Conservation (phyloP, 2,797 vertebrate genomes). For the Arctocebus calabarensis region DNA sequence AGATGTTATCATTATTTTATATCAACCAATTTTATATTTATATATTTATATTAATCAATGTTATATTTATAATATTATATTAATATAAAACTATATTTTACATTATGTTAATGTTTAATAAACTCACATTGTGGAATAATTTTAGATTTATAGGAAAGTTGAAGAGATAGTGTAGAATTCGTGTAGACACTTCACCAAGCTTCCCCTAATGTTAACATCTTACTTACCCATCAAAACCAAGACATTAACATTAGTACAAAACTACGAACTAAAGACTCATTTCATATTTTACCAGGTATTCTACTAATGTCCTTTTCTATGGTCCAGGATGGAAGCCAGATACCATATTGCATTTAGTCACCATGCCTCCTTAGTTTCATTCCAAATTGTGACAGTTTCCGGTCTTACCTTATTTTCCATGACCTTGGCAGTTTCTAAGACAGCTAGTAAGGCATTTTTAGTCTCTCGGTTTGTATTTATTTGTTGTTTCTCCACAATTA, state of each 20-base stretch:
- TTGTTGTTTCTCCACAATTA: background rate
- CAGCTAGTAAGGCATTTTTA: background rate
- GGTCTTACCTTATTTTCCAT: background rate
- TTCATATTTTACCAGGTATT: background rate
- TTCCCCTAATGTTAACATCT: background rate
- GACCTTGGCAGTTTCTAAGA: background rate
- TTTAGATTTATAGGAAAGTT: background rate
- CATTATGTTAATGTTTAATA: background rate
- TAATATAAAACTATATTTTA: too few species aligned
- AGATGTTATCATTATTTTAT: background rate
- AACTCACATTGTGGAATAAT: background rate
- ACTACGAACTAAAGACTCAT: background rate
- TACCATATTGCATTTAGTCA: background rate
- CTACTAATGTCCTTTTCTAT: background rate
- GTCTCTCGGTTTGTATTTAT: background rate
- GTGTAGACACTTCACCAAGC: background rate
- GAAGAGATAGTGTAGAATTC: background rate
- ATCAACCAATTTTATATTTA: too few species aligned
- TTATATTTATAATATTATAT: too few species aligned
- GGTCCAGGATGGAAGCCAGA: background rate
- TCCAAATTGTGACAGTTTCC: background rate
- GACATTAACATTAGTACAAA: background rate
- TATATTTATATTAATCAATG: too few species aligned
- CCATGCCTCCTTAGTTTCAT: background rate
- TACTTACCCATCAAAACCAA: background rate